Base-by-base conservation (phyloP, 53 echinoderm and acorn worm species). In the Echinometra lucunter region DNA sequence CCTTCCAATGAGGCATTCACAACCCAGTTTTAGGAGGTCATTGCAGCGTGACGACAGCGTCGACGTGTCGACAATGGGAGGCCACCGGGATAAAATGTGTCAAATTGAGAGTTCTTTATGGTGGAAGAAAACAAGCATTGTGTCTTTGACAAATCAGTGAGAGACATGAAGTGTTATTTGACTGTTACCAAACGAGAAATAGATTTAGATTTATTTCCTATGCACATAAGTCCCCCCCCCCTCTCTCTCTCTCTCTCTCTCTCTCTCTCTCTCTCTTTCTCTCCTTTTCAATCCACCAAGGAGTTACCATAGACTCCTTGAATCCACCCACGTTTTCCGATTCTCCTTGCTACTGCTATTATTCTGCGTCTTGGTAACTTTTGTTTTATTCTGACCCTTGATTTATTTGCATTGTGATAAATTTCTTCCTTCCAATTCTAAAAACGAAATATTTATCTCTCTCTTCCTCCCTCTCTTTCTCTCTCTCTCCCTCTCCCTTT, bases 151-250 rank as follows among this genome's bases (percentile, higher is more conserved):
- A 94, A 94, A 94, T 94, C 58, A 66, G 94, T 56, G 94, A 38
- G 15, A 37, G 83, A 57, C 45, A 45, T 94, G 85, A 94, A 83
- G 82, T 94, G 94, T 66, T 94, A 94, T 83, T 44, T 44, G 60
- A 83, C 94, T 94, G 94, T 94, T 57, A 94, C 94, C 83, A 58
- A 94, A 94, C 63, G 66, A 83, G 9, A 83, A 83, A 94, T 94
- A 93, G 78, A 78, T 93, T 93, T 93, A 85, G 32, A n/a, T 56
- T 57, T 32, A 28, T 56, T 32, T n/a, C n/a, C n/a, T n/a, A n/a
- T n/a, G n/a, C n/a, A n/a, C n/a, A n/a, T n/a, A n/a, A n/a, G n/a
- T n/a, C n/a, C n/a, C n/a, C n/a, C n/a, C n/a, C n/a, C n/a, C n/a
- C n/a, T n/a, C n/a, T n/a, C 88, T 44, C 88, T 7, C 35, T 21